These are phyloP conservation scores for Holothuria leucospilota DNA, from an alignment of 53 echinoderm and acorn worm genomes.

Conservation along the genomic window DNA sequence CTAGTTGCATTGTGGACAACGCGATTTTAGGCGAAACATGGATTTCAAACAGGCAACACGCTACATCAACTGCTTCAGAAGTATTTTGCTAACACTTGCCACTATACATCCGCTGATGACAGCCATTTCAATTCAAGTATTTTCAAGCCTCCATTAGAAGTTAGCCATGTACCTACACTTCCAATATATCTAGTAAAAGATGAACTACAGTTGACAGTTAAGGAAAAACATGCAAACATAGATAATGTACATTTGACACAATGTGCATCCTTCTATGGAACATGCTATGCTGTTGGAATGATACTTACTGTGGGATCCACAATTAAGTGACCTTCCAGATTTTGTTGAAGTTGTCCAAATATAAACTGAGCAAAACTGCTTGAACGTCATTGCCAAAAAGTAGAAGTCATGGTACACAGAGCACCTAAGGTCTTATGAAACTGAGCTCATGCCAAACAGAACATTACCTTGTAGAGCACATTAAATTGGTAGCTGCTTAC, in stretches of 20 bases:
- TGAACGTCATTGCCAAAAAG: not conserved
- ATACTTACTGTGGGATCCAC: constrained; percentile 38
- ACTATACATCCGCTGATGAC: constrained; percentile 47
- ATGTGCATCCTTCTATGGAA: constrained; percentile 49
- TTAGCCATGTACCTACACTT: constrained; percentile 41
- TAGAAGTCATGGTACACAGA: constrained; percentile 11
- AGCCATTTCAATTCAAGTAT: constrained; percentile 50
- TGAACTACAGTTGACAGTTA: constrained; percentile 24
- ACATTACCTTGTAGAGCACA: constrained; percentile 40
- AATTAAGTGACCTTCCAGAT: constrained; percentile 24
- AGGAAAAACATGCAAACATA: not conserved
- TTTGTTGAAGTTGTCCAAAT: constrained; percentile 29
- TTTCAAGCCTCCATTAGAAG: constrained; percentile 9
- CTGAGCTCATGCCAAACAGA: constrained; percentile 12
- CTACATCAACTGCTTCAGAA: constrained; percentile 11
- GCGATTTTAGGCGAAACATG: constrained; percentile 46
- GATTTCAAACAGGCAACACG: not conserved
- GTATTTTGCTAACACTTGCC: constrained; percentile 44
- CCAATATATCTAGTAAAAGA: constrained; percentile 21
- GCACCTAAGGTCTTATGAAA: constrained; percentile 34
- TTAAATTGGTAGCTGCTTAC: constrained; percentile 30
- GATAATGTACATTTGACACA: constrained; percentile 45
- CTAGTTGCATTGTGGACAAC: constrained; percentile 29
- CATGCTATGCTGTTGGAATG: constrained; percentile 53
- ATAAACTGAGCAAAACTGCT: too few species aligned